Percentiles rank a stretch among this genome's conserved stretches.
These are phyloP conservation scores for Antechinus stuartii DNA, from an alignment of 2,113 vertebrate species.

Conservation along the genomic window DNA sequence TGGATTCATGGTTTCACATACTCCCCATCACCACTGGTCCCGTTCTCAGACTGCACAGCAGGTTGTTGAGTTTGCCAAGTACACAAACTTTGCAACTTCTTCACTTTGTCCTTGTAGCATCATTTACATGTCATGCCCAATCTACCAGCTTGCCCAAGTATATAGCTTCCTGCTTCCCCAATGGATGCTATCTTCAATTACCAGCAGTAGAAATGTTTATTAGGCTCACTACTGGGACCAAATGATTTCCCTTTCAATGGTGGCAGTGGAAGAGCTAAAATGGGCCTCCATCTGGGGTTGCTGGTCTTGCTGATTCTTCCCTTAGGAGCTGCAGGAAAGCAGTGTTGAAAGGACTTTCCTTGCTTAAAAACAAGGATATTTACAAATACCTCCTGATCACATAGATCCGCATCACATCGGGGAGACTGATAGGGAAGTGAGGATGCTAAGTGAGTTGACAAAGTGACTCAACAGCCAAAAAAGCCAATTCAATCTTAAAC, in stretches of 20 bases:
- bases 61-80: background rate
- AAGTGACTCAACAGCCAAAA: background rate
- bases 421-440: background rate
- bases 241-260: background rate
- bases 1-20: background rate
- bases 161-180: background rate
- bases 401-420: background rate
- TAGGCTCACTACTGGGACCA: background rate
- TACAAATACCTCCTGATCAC: background rate
- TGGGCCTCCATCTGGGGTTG: background rate
- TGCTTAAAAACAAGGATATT: background rate
- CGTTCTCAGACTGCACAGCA: background rate
- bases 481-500: background rate
- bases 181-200: background rate
- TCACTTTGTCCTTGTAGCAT: background rate
- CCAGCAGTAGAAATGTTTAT: background rate
- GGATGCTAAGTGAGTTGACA: background rate
- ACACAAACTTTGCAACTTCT: background rate
- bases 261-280: background rate
- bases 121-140: background rate
- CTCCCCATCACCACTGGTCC: background rate
- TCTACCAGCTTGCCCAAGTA: background rate
- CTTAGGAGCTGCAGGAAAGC: background rate
- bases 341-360: background rate
- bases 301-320: background rate